Evolutionary conservation across 2,797 vertebrate genomes (phyloP), one percentile per base, ranked within the genome.

Genomic region (Helostoma temminkii): DNA sequence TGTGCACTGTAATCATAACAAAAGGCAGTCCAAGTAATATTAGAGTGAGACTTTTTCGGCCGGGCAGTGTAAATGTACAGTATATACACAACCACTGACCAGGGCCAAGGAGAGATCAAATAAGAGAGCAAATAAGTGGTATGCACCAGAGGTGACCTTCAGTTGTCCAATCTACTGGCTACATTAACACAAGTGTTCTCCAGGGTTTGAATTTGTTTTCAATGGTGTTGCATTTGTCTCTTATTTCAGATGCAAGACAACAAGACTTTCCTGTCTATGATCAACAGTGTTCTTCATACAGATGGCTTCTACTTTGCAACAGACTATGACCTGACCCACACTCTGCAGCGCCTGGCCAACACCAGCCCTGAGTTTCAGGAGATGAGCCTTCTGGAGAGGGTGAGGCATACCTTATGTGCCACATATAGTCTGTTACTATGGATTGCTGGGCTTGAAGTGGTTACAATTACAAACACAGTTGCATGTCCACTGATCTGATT

Each of bases 351-450:
- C 2, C 85, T 99, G 55, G 95, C 97, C 45, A 99, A 99, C 90
- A 99, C 97, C 0, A 99, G 97, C 91, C 97, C 97, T 0, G 97
- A 99, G 85, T 98, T 99, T 69, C 97, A 99, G 86, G 97, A 99
- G 89, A 98, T 98, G 97, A 97, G 95, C 55, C 81, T 91, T 3
- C 68, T 91, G 32, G 82, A 85, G 76, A 73, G 89, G 73, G 89
- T 85, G 15, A 55, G 50, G 19, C 1, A 37, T 10, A 19, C 9
- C 16, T 11, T n/a, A 25, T 8, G 25, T 16, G 6, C 32, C 9
- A 10, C 32, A 34, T 34, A 34, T 5, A 34, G 32, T 10, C 9
- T 28, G 26, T 28, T 28, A 3, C 3, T 28, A 6, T 28, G 26
- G 3, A 28, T 28, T 28, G 26, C 26, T 28, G 26, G 26, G 26